A percentile compares a stretch with the other conserved stretches of the same genome.
These are phyloP conservation scores for Danio jaintianensis DNA, from an alignment of 2,797 vertebrate genomes.

Conservation along the genomic window DNA sequence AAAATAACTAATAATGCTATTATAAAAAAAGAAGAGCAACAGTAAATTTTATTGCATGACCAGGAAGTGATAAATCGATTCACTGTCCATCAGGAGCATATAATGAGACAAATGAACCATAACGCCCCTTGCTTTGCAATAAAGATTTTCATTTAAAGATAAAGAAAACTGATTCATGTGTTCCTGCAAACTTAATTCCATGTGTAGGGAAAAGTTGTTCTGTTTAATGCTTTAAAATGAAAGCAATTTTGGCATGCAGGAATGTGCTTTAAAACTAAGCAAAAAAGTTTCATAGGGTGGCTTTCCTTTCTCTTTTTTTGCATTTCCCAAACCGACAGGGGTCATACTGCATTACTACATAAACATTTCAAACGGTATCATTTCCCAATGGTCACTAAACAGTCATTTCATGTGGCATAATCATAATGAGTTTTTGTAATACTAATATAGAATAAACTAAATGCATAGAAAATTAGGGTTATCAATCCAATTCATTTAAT, in stretches of 20 bases:
- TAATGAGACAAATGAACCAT: neutral
- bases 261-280: neutral
- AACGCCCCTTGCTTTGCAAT: neutral
- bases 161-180: neutral
- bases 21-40: neutral
- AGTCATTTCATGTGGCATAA: neutral
- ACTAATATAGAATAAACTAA: neutral
- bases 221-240: neutral
- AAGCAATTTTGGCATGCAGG: neutral
- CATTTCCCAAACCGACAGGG: neutral
- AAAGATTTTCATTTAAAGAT: neutral
- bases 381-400: neutral
- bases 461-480: no score
- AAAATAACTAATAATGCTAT: slow-evolving; percentile 9
- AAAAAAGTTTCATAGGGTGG: neutral
- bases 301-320: neutral
- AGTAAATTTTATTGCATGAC: neutral
- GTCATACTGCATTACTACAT: neutral
- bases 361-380: slow-evolving; percentile 7
- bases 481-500: no score
- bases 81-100: neutral
- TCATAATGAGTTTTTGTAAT: neutral
- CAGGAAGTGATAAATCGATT: neutral
- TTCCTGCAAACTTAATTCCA: neutral
- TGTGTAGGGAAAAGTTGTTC: neutral